These are phyloP conservation scores for Girardia tigrina DNA, from an alignment of 2,888 invertebrate species.

Conservation along the genomic window DNA sequence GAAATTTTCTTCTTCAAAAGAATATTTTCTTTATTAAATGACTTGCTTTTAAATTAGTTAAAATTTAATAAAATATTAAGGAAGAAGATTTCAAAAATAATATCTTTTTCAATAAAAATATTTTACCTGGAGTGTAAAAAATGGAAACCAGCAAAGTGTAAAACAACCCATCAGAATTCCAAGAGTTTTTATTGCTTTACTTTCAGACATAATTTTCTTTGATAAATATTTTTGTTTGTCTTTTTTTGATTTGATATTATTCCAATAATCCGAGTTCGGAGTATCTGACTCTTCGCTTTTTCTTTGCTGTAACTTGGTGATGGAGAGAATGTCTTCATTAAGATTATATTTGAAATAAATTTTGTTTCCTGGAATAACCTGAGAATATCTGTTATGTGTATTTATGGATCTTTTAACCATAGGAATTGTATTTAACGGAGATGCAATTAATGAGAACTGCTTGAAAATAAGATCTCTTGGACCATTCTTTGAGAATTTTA, in stretches of 20 bases:
- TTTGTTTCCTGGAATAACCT: background rate
- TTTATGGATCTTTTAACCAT: background rate
- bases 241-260: background rate
- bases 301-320: background rate
- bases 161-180: constrained; percentile 1
- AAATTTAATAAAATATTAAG: no score
- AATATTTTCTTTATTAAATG: no score
- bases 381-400: background rate
- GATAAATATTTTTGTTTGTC: background rate
- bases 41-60: no score
- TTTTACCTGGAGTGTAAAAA: constrained; percentile 7
- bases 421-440: constrained; percentile 11
- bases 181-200: constrained; percentile 11
- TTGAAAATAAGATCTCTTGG: background rate
- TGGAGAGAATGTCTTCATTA: background rate
- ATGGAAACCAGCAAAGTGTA: background rate
- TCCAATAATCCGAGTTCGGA: background rate
- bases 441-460: background rate
- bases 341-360: background rate
- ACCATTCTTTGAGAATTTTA: background rate
- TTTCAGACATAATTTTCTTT: constrained; percentile 4
- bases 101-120: no score
- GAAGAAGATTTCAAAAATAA: no score
- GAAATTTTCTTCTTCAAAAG: no score
- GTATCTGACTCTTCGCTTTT: background rate